Evolutionary conservation across 1,140 invertebrate species (phyloP).

Genomic region (Cyphomyrmex costatus): DNA sequence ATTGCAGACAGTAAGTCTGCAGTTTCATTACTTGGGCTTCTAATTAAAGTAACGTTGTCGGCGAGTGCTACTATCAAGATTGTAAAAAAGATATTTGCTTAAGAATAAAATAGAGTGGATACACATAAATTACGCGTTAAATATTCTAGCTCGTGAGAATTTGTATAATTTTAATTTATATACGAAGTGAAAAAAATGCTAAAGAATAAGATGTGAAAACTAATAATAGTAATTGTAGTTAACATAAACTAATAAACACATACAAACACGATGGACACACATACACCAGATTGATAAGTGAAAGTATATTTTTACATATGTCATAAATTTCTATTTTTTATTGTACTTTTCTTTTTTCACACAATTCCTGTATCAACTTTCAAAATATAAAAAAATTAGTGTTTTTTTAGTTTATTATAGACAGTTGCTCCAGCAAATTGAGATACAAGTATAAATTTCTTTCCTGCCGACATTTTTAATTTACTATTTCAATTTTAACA

Average conservation of each 20-base stretch:
- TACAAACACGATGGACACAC: slow-evolving; percentile 32
- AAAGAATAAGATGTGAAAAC: background rate
- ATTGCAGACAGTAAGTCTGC: background rate
- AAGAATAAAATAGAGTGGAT: background rate
- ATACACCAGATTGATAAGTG: slow-evolving; percentile 55
- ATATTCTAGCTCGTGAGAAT: background rate
- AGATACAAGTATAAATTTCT: background rate
- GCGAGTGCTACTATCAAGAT: background rate
- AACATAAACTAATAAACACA: slow-evolving; percentile 32
- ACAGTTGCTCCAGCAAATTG: background rate
- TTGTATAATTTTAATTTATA: background rate
- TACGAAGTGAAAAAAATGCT: background rate
- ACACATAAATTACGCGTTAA: slow-evolving; percentile 4
- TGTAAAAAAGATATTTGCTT: background rate
- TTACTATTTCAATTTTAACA: background rate
- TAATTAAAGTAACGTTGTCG: background rate
- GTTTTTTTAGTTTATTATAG: background rate
- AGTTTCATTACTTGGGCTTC: slow-evolving; percentile 14
- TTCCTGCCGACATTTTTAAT: background rate
- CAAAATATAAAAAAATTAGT: background rate
- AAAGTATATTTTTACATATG: slow-evolving; percentile 39
- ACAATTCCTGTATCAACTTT: background rate
- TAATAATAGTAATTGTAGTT: slow-evolving; percentile 10
- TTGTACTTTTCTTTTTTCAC: background rate
- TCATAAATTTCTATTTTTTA: slow-evolving; percentile 35